These are phyloP conservation scores for Stramonita haemastoma DNA, from an alignment of 2,888 invertebrate species.

Conservation along the genomic window DNA sequence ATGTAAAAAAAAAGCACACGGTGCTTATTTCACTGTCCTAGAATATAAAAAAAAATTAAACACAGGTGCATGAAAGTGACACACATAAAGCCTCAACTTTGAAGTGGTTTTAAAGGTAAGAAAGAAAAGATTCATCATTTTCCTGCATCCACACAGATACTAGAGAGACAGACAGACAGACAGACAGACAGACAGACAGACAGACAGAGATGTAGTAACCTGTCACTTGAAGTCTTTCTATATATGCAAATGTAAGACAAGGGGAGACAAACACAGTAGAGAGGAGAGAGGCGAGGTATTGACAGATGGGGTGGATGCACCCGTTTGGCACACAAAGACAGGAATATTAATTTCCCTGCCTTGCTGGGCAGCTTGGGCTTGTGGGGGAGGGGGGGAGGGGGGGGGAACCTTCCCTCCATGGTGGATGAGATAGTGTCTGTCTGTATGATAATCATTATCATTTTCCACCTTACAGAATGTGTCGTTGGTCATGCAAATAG, in stretches of 20 bases:
- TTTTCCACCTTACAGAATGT: not conserved
- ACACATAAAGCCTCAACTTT: no score
- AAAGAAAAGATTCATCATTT: no score
- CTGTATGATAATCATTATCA: not conserved
- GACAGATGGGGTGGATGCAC: constrained; percentile 13
- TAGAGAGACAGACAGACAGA: not conserved
- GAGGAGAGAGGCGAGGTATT: not conserved
- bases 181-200: not conserved
- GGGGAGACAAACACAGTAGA: not conserved
- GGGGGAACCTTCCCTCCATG: not conserved
- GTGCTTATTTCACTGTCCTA: no score
- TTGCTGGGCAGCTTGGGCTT: not conserved
- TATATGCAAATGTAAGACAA: not conserved
- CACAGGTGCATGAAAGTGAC: no score
- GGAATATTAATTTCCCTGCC: not conserved
- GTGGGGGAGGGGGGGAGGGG: not conserved
- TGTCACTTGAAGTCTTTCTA: no score
- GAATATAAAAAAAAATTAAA: no score
- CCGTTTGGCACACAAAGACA: not conserved
- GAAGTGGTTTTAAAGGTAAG: no score
- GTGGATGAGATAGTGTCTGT: not conserved
- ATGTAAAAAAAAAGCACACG: no score
- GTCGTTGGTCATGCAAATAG: not conserved
- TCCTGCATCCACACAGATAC: no score
- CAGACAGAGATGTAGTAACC: no score